Base-by-base conservation (phyloP, 2,888 invertebrate genomes). In the Torymus auratus region DNA sequence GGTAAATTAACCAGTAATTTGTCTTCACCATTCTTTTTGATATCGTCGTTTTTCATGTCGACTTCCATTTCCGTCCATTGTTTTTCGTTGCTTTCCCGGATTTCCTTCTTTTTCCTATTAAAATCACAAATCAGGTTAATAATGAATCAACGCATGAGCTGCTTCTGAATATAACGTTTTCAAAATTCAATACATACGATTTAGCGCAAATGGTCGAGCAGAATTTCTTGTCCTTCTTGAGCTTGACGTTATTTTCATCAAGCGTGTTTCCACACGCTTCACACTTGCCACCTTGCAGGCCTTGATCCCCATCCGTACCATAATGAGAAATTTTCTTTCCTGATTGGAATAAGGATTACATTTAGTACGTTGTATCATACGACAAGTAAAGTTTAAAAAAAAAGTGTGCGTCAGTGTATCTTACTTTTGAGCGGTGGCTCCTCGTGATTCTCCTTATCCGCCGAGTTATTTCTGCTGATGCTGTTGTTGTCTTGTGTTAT, bases 121-220 rank as follows among this genome's bases (percentile, higher is more conserved):
- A 60, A 2, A 41, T 41, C 41, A 41, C 41, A 41, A 7, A 41
- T 7, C 41, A 41, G 7, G 7, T 41, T 41, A 41, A 41, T 41
- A 41, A 41, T 41, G 5, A 1, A 7, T 41, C 7, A 7, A 41
- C 7, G 7, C 41, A 41, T 5, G 5, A 28, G 5, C 7, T 41
- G 50, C n/a, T 23, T 12, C 1, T 23, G 4, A 41, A 12, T 41
- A 75, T 72, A 50, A 15, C 41, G 61, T 58, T 56, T 65, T 62
- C 52, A 76, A 65, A 50, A 41, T 41, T 41, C 0, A 41, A 62
- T 60, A 87, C 88, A 85, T 88, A 94, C 93, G 93, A 93, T 89
- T 94, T 94, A 72, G 95, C 94, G 91, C 96, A 96, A 17, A 93
- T 92, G 28, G 94, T 92, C 0, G 96, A 95, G 88, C 96, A 96